These are phyloP conservation scores for Odocoileus hemionus DNA, from an alignment of 2,113 vertebrate genomes.

Conservation along the genomic window DNA sequence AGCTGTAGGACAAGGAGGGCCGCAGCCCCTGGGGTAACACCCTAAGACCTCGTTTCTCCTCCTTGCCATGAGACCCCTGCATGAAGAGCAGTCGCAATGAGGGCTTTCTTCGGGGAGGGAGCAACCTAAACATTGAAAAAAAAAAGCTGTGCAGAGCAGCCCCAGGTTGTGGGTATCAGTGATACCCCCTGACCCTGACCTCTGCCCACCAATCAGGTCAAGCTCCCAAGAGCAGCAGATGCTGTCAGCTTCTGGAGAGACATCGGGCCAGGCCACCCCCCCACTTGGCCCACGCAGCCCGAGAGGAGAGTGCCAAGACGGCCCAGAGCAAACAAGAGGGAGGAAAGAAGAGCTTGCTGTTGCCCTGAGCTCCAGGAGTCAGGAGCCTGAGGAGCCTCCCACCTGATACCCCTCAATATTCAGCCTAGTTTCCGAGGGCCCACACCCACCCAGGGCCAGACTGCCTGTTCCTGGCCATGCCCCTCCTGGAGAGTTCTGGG, in stretches of 20 bases:
- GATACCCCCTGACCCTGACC: not conserved
- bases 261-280: too few relatives aligned
- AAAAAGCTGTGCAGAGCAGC: not conserved
- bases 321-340: not conserved
- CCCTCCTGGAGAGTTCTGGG: not conserved
- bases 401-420: not conserved
- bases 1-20: not conserved
- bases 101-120: not conserved
- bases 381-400: not conserved
- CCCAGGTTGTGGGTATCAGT: fast-evolving
- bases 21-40: not conserved
- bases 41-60: not conserved
- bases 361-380: not conserved
- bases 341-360: not conserved
- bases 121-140: not conserved
- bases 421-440: not conserved
- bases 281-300: not conserved
- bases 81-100: not conserved
- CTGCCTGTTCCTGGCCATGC: not conserved
- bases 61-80: not conserved
- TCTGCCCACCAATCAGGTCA: not conserved
- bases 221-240: not conserved
- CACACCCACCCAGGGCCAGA: not conserved
- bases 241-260: not conserved
- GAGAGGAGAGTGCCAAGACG: fast-evolving